Conservation (phyloP, 2,888 invertebrate genomes). For the Pseudolycoriella hygida region DNA sequence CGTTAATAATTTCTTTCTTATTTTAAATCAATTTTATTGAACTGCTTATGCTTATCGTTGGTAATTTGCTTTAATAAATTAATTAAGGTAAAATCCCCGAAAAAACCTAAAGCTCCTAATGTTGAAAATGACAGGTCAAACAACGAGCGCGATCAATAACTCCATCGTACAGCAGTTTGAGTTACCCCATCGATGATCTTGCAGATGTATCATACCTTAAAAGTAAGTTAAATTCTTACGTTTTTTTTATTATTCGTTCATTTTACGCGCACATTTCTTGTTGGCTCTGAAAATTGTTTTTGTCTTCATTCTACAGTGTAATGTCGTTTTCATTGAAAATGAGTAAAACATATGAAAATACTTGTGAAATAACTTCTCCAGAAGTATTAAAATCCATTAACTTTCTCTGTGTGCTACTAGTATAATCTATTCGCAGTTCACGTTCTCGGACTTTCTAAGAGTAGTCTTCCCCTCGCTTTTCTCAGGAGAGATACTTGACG, state of each 20-base stretch:
- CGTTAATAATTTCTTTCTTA: not conserved
- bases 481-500: no score
- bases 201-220: slow-evolving; percentile 36
- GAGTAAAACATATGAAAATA: no score
- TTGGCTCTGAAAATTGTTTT: no score
- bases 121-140: slow-evolving; percentile 29
- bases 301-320: no score
- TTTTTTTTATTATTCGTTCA: not conserved
- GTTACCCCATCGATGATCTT: slow-evolving; percentile 32
- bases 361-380: no score
- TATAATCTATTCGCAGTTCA: no score
- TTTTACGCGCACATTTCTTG: no score
- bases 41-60: not conserved
- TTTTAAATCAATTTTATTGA: not conserved
- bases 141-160: slow-evolving; percentile 62
- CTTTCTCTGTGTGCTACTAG: no score
- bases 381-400: no score
- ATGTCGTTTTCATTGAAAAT: no score
- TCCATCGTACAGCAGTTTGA: slow-evolving; percentile 41
- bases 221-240: slow-evolving; percentile 26
- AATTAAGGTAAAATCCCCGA: slow-evolving; percentile 1
- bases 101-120: not conserved
- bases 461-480: no score
- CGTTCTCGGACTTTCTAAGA: no score
- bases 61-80: not conserved